phyloP scores from a whole-genome alignment of 2,113 vertebrate genomes.

The Ariopsis seemanni region DNA sequence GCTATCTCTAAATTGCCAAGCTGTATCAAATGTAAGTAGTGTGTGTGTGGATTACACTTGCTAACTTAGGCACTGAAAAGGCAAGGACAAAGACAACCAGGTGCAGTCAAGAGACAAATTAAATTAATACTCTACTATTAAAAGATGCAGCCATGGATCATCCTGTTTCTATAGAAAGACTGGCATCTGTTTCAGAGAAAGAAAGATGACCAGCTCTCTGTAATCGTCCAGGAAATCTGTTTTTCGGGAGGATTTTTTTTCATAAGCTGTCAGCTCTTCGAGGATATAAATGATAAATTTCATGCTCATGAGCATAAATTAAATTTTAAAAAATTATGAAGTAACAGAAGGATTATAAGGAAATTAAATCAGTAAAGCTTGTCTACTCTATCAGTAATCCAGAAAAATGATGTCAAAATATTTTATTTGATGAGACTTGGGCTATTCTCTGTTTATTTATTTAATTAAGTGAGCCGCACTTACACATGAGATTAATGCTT shows the following conservation, averaged over 20 bases:
- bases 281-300: constrained; percentile 33
- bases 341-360: constrained; percentile 30
- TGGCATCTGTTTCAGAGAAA: constrained; percentile 27
- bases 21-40: constrained; percentile 48
- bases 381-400: constrained; percentile 15
- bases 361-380: constrained; percentile 17
- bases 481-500: constrained; percentile 9
- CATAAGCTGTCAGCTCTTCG: constrained; percentile 20
- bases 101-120: constrained; percentile 37
- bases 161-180: constrained; percentile 26
- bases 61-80: constrained; percentile 28
- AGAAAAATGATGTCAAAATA: background rate
- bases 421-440: constrained; percentile 11
- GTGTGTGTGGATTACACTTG: constrained; percentile 39
- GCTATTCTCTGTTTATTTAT: constrained; percentile 8
- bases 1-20: constrained; percentile 46
- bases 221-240: constrained; percentile 8
- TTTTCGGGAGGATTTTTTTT: constrained; percentile 25
- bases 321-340: constrained; percentile 38
- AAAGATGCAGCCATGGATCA: constrained; percentile 38
- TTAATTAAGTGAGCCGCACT: constrained; percentile 19
- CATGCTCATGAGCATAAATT: constrained; percentile 19
- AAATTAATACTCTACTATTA: constrained; percentile 45
- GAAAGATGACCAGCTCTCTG: constrained; percentile 29
- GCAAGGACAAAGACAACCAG: constrained; percentile 28